phyloP scores from a whole-genome alignment of 2,888 invertebrate genomes.

The Andrena bicolor region DNA sequence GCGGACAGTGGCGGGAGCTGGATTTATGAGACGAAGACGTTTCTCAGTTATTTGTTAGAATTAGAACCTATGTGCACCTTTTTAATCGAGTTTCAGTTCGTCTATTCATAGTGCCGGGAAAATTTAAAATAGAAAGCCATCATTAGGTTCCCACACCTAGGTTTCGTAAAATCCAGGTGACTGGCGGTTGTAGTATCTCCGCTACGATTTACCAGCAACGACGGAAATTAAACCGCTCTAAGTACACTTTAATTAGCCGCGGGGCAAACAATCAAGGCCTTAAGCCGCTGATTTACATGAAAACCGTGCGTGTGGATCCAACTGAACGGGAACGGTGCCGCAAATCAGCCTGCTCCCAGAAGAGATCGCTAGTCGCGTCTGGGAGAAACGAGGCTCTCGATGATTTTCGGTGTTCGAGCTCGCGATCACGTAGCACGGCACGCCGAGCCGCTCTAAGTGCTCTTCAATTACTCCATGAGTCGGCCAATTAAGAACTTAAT shows the following conservation, averaged over 20 bases:
- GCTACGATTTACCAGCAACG: conserved; percentile 10
- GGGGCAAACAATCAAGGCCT: conserved; percentile 37
- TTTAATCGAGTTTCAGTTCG: no score
- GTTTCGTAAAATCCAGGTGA: neutral
- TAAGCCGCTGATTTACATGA: conserved; percentile 44
- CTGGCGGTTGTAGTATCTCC: neutral
- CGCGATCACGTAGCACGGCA: conserved; percentile 42
- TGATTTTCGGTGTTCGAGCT: conserved; percentile 41
- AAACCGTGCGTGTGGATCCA: conserved; percentile 18
- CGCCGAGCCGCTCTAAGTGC: conserved; percentile 57
- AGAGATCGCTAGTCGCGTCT: neutral
- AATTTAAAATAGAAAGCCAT: no score
- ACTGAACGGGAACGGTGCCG: neutral
- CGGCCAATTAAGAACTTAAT: conserved; percentile 82
- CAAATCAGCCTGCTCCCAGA: neutral
- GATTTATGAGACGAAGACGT: no score
- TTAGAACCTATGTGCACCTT: no score
- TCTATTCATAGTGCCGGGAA: no score
- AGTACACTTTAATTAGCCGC: conserved; percentile 54
- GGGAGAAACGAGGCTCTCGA: conserved; percentile 11
- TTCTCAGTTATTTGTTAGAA: no score
- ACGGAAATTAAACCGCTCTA: conserved; percentile 39
- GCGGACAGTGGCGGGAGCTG: no score
- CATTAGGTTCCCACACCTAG: neutral
- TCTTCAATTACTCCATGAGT: conserved; percentile 74